A percentile compares a stretch with the other conserved stretches of the same genome.
Evolutionary conservation across 2,113 vertebrate species (phyloP).

Genomic region (Sminthopsis crassicaudata): DNA sequence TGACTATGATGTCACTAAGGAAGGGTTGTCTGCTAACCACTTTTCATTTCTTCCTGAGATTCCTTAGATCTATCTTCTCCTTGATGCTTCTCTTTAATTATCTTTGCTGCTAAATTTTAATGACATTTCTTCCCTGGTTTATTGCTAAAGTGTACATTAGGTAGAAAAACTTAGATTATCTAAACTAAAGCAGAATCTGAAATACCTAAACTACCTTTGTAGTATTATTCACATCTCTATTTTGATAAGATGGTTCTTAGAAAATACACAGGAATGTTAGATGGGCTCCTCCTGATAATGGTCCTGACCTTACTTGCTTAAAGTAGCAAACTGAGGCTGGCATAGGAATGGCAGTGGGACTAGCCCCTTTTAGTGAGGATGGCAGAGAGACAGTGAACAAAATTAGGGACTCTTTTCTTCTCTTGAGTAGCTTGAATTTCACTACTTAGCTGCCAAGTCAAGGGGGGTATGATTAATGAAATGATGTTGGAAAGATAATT

Average conservation of each 20-base stretch:
- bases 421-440: slow-evolving; percentile 81
- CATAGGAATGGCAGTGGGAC: neutral
- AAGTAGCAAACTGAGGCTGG: neutral
- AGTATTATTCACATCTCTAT: neutral
- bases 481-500: slow-evolving; percentile 90
- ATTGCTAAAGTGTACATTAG: neutral
- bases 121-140: neutral
- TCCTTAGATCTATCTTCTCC: neutral
- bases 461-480: slow-evolving; percentile 91
- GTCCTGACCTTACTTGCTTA: neutral
- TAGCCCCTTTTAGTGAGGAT: neutral
- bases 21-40: neutral
- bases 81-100: neutral
- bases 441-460: slow-evolving; percentile 80
- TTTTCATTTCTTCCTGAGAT: neutral
- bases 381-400: slow-evolving; percentile 63
- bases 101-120: neutral
- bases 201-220: neutral
- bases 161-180: neutral
- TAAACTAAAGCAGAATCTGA: neutral
- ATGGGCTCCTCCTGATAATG: neutral
- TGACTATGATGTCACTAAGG: neutral
- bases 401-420: slow-evolving; percentile 75
- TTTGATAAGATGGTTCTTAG: neutral
- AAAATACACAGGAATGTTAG: neutral